Percentiles rank a stretch among this genome's conserved stretches.
Conservation (phyloP, 2,113 vertebrate genomes). For the Gasterosteus nipponicus region DNA sequence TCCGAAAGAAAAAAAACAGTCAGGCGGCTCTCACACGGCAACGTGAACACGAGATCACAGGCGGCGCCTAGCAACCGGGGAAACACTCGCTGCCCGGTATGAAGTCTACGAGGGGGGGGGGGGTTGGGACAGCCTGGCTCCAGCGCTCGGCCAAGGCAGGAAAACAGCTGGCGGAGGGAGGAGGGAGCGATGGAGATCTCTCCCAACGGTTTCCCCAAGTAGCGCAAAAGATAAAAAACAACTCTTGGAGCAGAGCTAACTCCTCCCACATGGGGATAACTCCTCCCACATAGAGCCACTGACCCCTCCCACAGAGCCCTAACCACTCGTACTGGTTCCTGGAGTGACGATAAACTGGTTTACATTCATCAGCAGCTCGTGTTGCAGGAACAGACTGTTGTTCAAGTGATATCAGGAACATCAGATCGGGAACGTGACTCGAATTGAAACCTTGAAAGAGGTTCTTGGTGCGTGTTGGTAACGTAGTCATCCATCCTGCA, state of each 20-base stretch:
- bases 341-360: too few species aligned
- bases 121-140: constrained; percentile 41
- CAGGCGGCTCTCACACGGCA: constrained; percentile 55
- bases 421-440: too few species aligned
- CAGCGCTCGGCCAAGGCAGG: constrained; percentile 66
- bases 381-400: too few species aligned
- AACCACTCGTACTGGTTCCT: too few species aligned
- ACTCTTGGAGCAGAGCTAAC: too few species aligned
- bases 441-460: too few species aligned
- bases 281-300: too few species aligned
- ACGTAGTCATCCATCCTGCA: too few species aligned
- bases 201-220: constrained; percentile 50
- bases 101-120: constrained; percentile 36
- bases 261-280: neutral
- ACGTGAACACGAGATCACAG: constrained; percentile 49
- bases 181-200: neutral
- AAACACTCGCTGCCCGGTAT: constrained; percentile 48
- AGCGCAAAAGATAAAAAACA: neutral
- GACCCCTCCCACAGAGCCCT: too few species aligned
- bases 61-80: constrained; percentile 19
- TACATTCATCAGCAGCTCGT: too few species aligned
- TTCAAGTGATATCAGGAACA: too few species aligned
- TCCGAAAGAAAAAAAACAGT: constrained; percentile 15
- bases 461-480: too few species aligned
- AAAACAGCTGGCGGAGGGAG: constrained; percentile 71